Conservation (phyloP, 1,140 invertebrate species). For the Scaptomyza montana region DNA sequence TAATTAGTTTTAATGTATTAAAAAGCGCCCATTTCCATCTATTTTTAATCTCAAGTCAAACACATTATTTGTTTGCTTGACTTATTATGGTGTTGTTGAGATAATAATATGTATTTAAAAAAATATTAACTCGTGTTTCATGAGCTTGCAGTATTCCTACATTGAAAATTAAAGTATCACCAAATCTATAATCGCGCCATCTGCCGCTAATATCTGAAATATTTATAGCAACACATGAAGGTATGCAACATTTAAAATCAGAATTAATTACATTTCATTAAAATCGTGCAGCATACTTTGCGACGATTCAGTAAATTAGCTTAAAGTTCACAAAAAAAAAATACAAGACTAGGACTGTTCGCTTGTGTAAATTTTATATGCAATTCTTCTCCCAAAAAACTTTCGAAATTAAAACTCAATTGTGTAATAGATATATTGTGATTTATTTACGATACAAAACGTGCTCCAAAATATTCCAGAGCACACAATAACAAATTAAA, state of each 20-base stretch:
- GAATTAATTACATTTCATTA: no score
- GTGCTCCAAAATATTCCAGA: conserved; percentile 4
- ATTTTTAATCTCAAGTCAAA: conserved; percentile 46
- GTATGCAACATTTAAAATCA: conserved; percentile 4
- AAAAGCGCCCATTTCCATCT: conserved; percentile 24
- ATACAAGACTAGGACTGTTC: no score
- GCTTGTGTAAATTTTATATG: no score
- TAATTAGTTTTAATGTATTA: conserved; percentile 50
- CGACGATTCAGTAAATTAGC: not conserved
- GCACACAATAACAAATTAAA: conserved; percentile 24
- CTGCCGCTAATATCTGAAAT: not conserved
- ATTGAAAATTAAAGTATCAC: no score
- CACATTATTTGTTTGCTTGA: conserved; percentile 37
- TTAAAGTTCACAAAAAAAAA: no score
- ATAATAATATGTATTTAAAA: no score
- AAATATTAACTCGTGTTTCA: no score
- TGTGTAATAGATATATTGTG: conserved; percentile 1
- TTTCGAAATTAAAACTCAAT: not conserved
- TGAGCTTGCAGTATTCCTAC: no score
- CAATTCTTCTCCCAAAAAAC: not conserved
- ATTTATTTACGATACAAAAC: conserved; percentile 24
- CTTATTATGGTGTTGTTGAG: no score
- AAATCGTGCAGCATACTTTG: conserved; percentile 6
- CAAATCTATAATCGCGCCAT: not conserved
- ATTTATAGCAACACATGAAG: not conserved